Evolutionary conservation across 2,888 invertebrate genomes (phyloP).

Genomic region (Pomacea canaliculata): DNA sequence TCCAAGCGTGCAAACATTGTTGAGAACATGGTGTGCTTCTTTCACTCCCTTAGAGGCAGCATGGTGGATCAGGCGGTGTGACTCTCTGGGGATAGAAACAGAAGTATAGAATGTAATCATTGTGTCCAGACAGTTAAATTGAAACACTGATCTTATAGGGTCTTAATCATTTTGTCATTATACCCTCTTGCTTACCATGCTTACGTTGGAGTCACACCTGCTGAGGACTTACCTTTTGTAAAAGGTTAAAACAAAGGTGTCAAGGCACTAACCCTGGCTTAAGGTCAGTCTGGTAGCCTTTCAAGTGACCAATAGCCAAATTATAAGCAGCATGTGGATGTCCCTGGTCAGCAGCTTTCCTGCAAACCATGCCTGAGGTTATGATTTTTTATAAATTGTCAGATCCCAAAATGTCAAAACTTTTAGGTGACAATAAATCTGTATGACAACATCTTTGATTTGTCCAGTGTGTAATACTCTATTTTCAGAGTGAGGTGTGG

Average conservation of each 20-base stretch:
- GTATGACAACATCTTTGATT: too few species aligned
- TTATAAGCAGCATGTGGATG: slow-evolving; percentile 73
- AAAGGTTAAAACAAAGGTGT: not conserved
- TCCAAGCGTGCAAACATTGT: slow-evolving; percentile 66
- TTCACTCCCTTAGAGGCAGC: slow-evolving; percentile 70
- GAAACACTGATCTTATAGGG: too few species aligned
- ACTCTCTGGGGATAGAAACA: slow-evolving; percentile 64
- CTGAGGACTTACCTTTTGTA: too few species aligned
- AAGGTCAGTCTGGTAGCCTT: slow-evolving; percentile 70
- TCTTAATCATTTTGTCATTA: too few species aligned
- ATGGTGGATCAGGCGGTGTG: slow-evolving; percentile 68
- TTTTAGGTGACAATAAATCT: too few species aligned
- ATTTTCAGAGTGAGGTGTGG: too few species aligned
- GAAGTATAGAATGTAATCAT: not conserved
- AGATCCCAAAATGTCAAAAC: too few species aligned
- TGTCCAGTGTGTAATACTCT: too few species aligned
- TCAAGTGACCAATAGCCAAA: slow-evolving; percentile 72
- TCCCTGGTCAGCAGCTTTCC: slow-evolving; percentile 72
- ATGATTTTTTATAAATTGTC: too few species aligned
- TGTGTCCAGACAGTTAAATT: not conserved
- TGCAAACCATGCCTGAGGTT: slow-evolving; percentile 26
- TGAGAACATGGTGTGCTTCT: slow-evolving; percentile 69
- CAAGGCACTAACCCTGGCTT: slow-evolving; percentile 63
- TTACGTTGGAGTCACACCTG: too few species aligned
- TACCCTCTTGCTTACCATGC: too few species aligned